Base-by-base conservation (phyloP, 2,797 vertebrate genomes). In the Crypturellus tataupa region DNA sequence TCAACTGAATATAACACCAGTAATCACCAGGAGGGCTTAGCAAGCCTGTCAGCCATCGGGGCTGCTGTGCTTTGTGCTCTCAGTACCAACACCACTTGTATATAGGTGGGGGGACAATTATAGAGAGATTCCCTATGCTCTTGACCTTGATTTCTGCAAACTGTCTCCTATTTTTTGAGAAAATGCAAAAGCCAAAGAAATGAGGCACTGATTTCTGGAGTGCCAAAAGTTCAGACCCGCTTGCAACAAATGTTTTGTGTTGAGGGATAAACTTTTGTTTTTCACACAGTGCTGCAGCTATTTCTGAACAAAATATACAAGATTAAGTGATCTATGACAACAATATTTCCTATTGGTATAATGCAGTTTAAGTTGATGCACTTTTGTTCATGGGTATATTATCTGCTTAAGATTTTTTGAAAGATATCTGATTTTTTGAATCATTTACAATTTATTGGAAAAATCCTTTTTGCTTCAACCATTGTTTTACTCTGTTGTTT, bases 11-110 rank as follows among this genome's bases (percentile, higher is more conserved):
- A 11, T 23, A 76, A 23, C 5, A 8, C 27, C 18, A 46, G n/a
- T 15, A 27, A 15, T 7, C 4, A 39, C 42, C 24, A 27, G 10
- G 12, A 73, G 21, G 42, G 72, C 55, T 47, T 42, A 64, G 47
- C 47, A 56, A 49, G 58, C 18, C 6, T 29, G 39, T 44, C 17
- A 70, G 2, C 3, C 1, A 0, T 3, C 9, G 21, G 55, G 11
- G 35, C 10, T 20, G 58, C 59, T 11, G 7, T 51, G 55, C 49
- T 25, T 49, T 76, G 47, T 23, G 39, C 35, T 11, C 16, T 69
- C 59, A 44, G 6, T 29, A 70, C 37, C 20, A 53, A 46, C 39
- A 27, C 3, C 12, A 20, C 29, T 16, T 12, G 47, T 24, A 3
- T 15, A 5, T 25, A 14, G 49, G 47, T 55, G 15, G 16, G 15